These are phyloP conservation scores for Cataglyphis livida DNA, from an alignment of 2,888 invertebrate genomes.

Conservation along the genomic window DNA sequence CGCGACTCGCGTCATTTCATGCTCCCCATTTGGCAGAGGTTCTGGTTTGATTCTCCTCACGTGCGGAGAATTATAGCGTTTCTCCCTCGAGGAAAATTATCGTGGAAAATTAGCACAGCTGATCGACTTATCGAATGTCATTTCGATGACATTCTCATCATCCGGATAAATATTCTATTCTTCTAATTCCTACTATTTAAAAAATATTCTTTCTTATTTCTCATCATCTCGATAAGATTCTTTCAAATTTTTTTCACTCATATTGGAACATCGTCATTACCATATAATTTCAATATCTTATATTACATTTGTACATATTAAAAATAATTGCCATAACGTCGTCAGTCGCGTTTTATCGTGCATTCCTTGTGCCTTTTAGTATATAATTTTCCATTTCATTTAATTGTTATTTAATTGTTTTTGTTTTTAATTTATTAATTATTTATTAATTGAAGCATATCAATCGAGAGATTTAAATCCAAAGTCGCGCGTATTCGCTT, in stretches of 20 bases:
- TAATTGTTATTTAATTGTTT: no score
- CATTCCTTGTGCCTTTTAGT: neutral
- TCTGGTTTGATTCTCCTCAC: constrained; percentile 76
- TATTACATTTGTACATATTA: neutral
- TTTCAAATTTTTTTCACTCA: neutral
- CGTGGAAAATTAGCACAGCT: constrained; percentile 61
- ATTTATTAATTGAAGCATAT: neutral
- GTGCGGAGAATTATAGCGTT: constrained; percentile 75
- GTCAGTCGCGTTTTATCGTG: neutral
- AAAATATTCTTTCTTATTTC: neutral
- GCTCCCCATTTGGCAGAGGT: constrained; percentile 57
- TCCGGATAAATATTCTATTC: constrained; percentile 52
- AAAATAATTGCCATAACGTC: neutral
- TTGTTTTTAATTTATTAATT: neutral
- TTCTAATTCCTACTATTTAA: neutral
- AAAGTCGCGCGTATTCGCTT: constrained; percentile 15
- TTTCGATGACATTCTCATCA: constrained; percentile 76
- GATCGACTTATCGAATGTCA: constrained; percentile 75
- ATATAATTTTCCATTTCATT: neutral
- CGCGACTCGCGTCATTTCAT: constrained; percentile 27
- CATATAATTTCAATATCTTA: neutral
- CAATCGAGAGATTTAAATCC: neutral
- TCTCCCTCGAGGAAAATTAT: constrained; percentile 77
- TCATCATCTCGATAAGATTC: neutral
- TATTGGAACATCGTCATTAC: neutral